Evolutionary conservation across 2,797 vertebrate species (phyloP), one percentile per base, ranked within the genome.

Genomic region (Smutsia gigantea): DNA sequence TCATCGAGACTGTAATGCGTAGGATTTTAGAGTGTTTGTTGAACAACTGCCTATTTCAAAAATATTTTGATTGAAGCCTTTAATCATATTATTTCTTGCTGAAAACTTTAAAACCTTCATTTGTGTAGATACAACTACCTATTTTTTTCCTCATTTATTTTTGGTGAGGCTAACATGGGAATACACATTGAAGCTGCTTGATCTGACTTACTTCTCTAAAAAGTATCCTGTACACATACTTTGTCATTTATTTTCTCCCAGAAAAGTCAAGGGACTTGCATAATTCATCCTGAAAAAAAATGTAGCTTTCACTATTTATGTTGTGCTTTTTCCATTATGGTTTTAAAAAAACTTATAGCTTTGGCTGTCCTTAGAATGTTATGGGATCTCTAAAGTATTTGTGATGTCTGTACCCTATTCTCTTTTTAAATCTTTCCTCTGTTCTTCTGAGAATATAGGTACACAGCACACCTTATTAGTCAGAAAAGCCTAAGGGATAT

Each of bases 371-470:
- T 83, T 86, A 68, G 94, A 87, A 71, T 51, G 13, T 82, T 83
- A 59, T 12, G 14, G 57, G 68, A 55, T 77, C 11, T 93, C 77
- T 88, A 87, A 96, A 96, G 84, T 90, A 85, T 77, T 87, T 91
- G 89, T 90, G 69, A 87, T 59, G 37, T 49, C 83, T 81, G 55
- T 49, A 37, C 81, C 29, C 10, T 59, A n/a, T 27, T 15, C 1
- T 59, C 25, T 51, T 82, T 94, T 63, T 61, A 68, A 72, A 94
- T 37, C 18, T 93, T 59, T 49, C 66, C 23, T 95, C 21, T 83
- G 63, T 21, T 46, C 71, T 86, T 61, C 59, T 18, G 53, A 42
- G 57, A 77, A 42, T 57, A 94, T 37, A 83, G 81, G 85, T 46
- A 63, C 72, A 55, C 57, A 78, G 86, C 46, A 66, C 46, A 86